Evolutionary conservation across 2,113 vertebrate species (phyloP).

Genomic region (Excalfactoria chinensis): DNA sequence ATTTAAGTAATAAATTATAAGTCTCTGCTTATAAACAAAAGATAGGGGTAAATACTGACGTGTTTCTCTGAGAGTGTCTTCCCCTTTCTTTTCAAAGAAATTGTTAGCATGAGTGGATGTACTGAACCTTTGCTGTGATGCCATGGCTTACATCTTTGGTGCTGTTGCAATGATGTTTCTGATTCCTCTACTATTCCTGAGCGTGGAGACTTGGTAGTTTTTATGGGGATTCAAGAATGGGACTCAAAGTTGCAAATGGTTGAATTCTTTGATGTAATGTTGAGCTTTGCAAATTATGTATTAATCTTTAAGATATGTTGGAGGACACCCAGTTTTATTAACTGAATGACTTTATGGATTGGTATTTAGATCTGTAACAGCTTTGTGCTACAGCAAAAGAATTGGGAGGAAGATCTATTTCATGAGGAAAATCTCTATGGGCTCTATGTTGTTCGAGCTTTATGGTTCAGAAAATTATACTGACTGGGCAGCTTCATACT

Average conservation of each 20-base stretch:
- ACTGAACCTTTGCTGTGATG: too few relatives aligned
- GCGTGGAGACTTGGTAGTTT: not conserved
- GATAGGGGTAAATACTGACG: not conserved
- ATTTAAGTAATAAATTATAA: not conserved
- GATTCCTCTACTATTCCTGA: not conserved
- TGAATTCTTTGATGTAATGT: not conserved
- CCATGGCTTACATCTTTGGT: not conserved
- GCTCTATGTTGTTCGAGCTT: not conserved
- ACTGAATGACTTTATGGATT: not conserved
- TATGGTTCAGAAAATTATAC: not conserved
- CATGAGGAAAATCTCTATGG: not conserved
- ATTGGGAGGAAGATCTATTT: not conserved
- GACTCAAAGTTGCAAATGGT: not conserved
- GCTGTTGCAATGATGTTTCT: too few relatives aligned
- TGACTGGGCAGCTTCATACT: not conserved
- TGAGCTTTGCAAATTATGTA: not conserved
- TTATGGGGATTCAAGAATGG: not conserved
- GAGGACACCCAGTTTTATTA: not conserved
- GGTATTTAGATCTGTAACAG: not conserved
- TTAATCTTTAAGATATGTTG: not conserved
- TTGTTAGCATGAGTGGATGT: not conserved
- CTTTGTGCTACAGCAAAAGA: not conserved
- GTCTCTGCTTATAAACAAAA: not conserved
- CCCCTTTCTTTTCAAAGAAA: not conserved
- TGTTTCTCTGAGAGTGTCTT: not conserved